These are phyloP conservation scores for Megaustenia siamemsis DNA, from an alignment of 2,888 invertebrate genomes.

Conservation along the genomic window DNA sequence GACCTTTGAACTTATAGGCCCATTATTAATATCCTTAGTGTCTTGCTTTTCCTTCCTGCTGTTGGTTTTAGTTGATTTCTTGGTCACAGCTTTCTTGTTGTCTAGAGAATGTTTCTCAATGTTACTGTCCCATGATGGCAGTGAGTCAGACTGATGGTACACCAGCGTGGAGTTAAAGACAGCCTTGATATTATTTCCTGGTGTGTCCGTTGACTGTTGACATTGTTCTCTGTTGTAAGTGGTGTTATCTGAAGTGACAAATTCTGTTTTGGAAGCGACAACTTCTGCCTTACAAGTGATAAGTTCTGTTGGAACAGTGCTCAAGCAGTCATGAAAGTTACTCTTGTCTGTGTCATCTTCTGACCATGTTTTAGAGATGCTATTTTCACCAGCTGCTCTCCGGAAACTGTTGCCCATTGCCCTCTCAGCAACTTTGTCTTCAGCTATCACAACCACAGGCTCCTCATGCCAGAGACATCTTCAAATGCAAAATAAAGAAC, in stretches of 20 bases:
- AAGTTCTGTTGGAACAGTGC: background rate
- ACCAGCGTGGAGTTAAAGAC: background rate
- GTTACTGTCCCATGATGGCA: background rate
- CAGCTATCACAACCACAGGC: background rate
- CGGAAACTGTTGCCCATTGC: slow-evolving; percentile 47
- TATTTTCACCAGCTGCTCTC: background rate
- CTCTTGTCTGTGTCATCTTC: slow-evolving; percentile 25
- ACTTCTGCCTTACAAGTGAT: background rate
- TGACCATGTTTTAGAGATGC: background rate
- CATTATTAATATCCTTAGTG: background rate
- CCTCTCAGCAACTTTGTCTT: background rate
- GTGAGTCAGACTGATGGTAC: background rate
- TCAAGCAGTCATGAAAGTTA: slow-evolving; percentile 36
- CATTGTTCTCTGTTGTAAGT: background rate
- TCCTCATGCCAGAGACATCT: background rate
- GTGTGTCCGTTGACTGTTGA: background rate
- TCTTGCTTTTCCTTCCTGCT: background rate
- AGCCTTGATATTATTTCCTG: background rate
- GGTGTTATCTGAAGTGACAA: slow-evolving; percentile 16
- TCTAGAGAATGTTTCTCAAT: background rate
- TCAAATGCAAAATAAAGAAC: slow-evolving; percentile 17
- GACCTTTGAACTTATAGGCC: background rate
- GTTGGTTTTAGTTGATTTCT: slow-evolving; percentile 10
- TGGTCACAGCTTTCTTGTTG: background rate
- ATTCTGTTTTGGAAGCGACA: background rate